Conservation (phyloP, 2,797 vertebrate genomes). For the Anguilla marmorata region DNA sequence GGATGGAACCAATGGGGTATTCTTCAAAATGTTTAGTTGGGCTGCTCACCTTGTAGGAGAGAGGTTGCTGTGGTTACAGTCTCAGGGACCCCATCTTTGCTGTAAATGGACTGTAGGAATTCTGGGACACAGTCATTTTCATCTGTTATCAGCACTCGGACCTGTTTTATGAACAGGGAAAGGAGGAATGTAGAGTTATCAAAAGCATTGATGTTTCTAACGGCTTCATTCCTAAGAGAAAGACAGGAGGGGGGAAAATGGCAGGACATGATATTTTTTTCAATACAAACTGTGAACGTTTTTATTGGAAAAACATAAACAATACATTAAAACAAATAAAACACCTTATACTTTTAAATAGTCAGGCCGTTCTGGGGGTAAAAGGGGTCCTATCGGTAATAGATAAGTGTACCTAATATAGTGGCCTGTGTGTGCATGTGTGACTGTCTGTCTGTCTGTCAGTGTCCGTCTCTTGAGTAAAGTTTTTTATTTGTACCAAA, state of each 20-base stretch:
- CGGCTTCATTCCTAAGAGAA: constrained; percentile 36
- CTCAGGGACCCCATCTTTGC: constrained; percentile 81
- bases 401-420: no score
- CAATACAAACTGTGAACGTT: no score
- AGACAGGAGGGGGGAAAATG: background rate
- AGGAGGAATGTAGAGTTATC: background rate
- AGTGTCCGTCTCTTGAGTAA: no score
- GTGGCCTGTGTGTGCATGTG: no score
- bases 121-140: constrained; percentile 86
- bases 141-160: constrained; percentile 79
- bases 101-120: constrained; percentile 87
- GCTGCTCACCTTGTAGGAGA: constrained; percentile 80
- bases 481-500: no score
- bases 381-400: no score
- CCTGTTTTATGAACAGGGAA: constrained; percentile 63
- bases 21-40: background rate
- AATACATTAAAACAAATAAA: no score
- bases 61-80: constrained; percentile 84
- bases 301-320: no score
- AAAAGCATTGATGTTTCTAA: constrained; percentile 40
- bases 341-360: no score
- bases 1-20: background rate
- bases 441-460: no score
- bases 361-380: no score
- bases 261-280: background rate